A percentile compares a stretch with the other conserved stretches of the same genome.
Evolutionary conservation across 1,140 invertebrate genomes (phyloP).

Genomic region (Microplitis demolitor): DNA sequence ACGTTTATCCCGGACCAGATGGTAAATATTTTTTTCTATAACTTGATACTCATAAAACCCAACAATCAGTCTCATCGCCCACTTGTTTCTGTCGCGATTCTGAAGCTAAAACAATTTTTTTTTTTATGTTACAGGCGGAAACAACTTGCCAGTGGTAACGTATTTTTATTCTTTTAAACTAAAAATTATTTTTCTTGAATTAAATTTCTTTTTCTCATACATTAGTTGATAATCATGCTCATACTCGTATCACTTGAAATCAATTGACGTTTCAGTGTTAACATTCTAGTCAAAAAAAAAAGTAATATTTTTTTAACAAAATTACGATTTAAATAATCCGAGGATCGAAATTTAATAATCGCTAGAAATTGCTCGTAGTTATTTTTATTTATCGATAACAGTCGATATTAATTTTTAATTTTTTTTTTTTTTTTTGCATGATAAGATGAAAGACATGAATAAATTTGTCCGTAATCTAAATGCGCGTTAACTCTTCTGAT

Average conservation of each 20-base stretch:
- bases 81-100: background rate
- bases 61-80: background rate
- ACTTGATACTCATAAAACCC: background rate
- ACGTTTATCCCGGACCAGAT: conserved; percentile 54
- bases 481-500: background rate
- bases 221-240: conserved; percentile 14
- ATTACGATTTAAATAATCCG: no score
- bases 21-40: conserved; percentile 41
- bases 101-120: conserved; percentile 6
- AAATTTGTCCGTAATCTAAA: conserved; percentile 18
- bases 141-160: conserved; percentile 60
- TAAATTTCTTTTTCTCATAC: background rate
- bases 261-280: no score
- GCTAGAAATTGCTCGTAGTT: no score
- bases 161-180: conserved; percentile 37
- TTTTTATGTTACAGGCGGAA: conserved; percentile 51
- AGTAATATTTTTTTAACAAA: no score
- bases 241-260: background rate
- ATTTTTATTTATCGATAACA: background rate
- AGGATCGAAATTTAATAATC: no score
- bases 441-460: conserved; percentile 21
- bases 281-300: no score
- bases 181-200: background rate
- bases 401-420: conserved; percentile 12
- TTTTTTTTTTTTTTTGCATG: conserved; percentile 27